Conservation (phyloP, 2,888 invertebrate species). For the Aspidiotus destructor region DNA sequence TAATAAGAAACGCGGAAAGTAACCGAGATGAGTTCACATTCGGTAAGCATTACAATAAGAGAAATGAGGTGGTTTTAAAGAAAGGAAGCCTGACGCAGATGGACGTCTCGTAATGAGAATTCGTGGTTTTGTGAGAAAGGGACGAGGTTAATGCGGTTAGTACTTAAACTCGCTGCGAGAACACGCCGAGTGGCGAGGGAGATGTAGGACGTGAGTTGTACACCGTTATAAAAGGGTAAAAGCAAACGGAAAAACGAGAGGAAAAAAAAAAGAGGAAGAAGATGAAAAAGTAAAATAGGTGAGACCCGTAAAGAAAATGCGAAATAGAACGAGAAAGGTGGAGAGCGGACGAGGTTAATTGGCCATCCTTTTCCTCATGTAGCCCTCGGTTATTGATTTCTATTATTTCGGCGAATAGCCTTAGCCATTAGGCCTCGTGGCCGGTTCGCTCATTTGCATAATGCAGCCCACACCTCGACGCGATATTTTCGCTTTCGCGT, state of each 20-base stretch:
- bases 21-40: conserved; percentile 30
- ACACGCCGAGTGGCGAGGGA: conserved; percentile 7
- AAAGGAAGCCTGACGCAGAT: conserved; percentile 31
- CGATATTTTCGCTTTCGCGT: conserved; percentile 8
- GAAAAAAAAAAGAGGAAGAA: conserved; percentile 8
- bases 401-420: conserved; percentile 31
- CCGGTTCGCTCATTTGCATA: conserved; percentile 35
- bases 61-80: conserved; percentile 25
- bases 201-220: conserved; percentile 16
- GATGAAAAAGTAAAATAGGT: conserved; percentile 10
- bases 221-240: conserved; percentile 24
- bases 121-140: conserved; percentile 25
- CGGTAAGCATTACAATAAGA: conserved; percentile 29
- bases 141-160: conserved; percentile 33
- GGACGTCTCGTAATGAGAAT: conserved; percentile 33
- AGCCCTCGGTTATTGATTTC: conserved; percentile 32
- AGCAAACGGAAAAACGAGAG: conserved; percentile 6
- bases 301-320: conserved; percentile 5
- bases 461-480: conserved; percentile 33
- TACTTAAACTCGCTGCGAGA: conserved; percentile 4
- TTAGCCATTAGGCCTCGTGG: conserved; percentile 32
- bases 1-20: conserved; percentile 18
- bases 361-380: conserved; percentile 29
- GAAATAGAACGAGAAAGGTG: background rate
- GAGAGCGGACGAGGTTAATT: conserved; percentile 30